Percentiles rank a stretch among this genome's conserved stretches.
Evolutionary conservation across 1,140 invertebrate species (phyloP).

Genomic region (Arctopsyche grandis): DNA sequence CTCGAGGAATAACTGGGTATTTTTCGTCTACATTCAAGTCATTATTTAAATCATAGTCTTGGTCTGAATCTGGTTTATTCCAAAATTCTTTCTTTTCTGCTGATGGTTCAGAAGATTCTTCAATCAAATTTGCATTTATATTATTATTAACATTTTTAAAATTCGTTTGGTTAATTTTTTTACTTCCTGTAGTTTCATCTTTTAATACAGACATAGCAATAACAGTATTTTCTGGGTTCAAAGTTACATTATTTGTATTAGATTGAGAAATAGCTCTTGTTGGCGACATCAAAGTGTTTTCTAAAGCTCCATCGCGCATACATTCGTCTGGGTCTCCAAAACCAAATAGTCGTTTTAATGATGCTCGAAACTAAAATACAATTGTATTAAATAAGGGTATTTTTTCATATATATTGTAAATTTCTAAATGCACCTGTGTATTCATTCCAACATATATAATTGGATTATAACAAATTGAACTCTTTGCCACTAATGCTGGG

Average conservation of each 20-base stretch:
- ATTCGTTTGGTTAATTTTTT: too few relatives aligned
- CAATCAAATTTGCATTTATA: neutral
- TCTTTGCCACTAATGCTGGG: constrained; percentile 83
- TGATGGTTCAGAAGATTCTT: neutral
- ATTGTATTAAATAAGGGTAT: too few relatives aligned
- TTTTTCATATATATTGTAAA: neutral
- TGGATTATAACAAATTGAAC: constrained; percentile 86
- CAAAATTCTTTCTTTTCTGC: neutral
- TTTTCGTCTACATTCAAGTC: too few relatives aligned
- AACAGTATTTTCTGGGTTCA: constrained; percentile 41
- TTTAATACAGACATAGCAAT: constrained; percentile 38
- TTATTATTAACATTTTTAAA: too few relatives aligned
- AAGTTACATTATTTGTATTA: constrained; percentile 30
- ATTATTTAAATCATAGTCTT: too few relatives aligned
- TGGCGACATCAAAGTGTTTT: constrained; percentile 50
- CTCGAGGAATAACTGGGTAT: too few relatives aligned
- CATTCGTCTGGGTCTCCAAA: constrained; percentile 41
- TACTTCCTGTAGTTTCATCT: constrained; percentile 28
- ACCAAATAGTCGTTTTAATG: constrained; percentile 49
- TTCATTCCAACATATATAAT: constrained; percentile 83
- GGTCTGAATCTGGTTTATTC: too few relatives aligned
- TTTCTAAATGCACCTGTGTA: constrained; percentile 67
- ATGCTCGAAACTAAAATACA: constrained; percentile 55
- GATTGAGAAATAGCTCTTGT: constrained; percentile 9
- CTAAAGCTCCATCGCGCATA: constrained; percentile 41